Base-by-base conservation (phyloP, 2,113 vertebrate genomes). In the Toxotes chatareus region DNA sequence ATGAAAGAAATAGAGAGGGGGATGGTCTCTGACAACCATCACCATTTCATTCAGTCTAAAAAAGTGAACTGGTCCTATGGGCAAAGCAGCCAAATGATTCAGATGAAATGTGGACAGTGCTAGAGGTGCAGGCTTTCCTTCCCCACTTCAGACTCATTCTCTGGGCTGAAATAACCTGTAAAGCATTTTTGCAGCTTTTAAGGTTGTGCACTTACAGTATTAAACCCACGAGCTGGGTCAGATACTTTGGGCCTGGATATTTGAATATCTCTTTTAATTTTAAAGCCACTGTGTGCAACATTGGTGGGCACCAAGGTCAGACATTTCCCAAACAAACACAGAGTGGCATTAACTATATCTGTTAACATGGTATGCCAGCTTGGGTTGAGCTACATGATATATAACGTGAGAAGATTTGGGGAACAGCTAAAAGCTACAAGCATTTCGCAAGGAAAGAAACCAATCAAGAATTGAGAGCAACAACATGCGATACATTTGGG, bases 51-150 rank as follows among this genome's bases (percentile, higher is more conserved):
- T 51, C 36, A 2, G 5, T 71, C 57, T 73, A 27, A 55, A 70
- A 84, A 23, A 82, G 67, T 31, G 40, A 80, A 66, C 66, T 21
- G 74, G 59, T 85, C 47, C 73, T 56, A 23, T 73, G 69, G 40
- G 83, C 78, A 60, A 47, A 78, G 71, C 71, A 49, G 75, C 44
- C 49, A 69, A 83, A 74, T 70, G 56, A 73, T 59, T 86, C 82
- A 42, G 44, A 82, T 76, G 62, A 82, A 85, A 80, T 75, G 51
- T 67, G 66, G 55, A 82, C 69, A 16, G 46, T 11, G 79, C 73
- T 60, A 0, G 21, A 61, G 82, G 82, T 63, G 53, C 55, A 67
- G 61, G 69, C 75, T 74, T 62, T 87, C 40, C 64, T 72, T 81
- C 60, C 74, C 27, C 46, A 23, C 85, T 87, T 84, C 34, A 79